Percentiles rank a stretch among this genome's conserved stretches.
phyloP scores from a whole-genome alignment of 2,888 invertebrate species.

The Epirrhoe tristata region DNA sequence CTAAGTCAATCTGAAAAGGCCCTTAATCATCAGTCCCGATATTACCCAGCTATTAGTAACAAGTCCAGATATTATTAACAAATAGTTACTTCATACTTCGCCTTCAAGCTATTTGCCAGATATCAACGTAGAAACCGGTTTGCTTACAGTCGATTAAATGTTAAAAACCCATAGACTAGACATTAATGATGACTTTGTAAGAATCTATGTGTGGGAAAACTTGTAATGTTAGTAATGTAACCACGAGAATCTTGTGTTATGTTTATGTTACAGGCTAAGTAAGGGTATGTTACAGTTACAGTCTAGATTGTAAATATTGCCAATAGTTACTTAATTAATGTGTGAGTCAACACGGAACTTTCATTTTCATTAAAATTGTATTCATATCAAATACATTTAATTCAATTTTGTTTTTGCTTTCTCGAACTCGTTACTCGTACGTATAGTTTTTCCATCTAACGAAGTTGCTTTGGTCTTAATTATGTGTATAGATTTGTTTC shows the following conservation, averaged over 20 bases:
- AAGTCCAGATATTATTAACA: background rate
- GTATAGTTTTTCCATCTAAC: too few species aligned
- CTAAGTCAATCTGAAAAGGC: background rate
- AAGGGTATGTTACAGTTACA: background rate
- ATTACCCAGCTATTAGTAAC: too few species aligned
- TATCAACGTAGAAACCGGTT: slow-evolving; percentile 32
- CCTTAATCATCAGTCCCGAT: background rate
- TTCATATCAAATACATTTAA: too few species aligned
- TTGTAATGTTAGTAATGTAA: slow-evolving; percentile 9
- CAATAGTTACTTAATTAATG: background rate
- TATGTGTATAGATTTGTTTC: too few species aligned
- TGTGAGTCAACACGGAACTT: background rate
- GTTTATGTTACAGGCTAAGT: background rate
- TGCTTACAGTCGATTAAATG: slow-evolving; percentile 21
- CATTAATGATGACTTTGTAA: slow-evolving; percentile 35
- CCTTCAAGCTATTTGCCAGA: slow-evolving; percentile 26
- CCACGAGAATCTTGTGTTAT: slow-evolving; percentile 7
- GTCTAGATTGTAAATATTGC: slow-evolving; percentile 5
- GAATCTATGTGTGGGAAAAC: slow-evolving; percentile 24
- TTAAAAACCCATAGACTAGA: slow-evolving; percentile 33
- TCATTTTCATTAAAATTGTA: too few species aligned
- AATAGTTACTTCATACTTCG: slow-evolving; percentile 11
- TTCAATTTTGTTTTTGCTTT: too few species aligned
- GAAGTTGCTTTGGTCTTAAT: too few species aligned
- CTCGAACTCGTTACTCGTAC: too few species aligned